Evolutionary conservation across 92 coral and sea anemone genomes (phyloP), one percentile per base, ranked within the genome.

Genomic region (Scolanthus callimorphus): DNA sequence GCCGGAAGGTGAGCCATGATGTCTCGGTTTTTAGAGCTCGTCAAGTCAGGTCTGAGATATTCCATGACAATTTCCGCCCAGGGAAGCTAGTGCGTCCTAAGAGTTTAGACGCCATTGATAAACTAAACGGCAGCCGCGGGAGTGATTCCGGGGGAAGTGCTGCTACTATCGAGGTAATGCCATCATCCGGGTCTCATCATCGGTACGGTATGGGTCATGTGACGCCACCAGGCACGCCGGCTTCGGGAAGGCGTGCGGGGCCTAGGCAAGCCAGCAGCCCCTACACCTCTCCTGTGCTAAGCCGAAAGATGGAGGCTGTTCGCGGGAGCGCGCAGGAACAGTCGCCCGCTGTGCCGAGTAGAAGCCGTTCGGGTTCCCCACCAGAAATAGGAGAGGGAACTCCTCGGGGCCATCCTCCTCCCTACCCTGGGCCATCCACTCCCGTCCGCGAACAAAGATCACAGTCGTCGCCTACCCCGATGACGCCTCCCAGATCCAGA

Each of bases 11-110:
- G 11, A 82, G 71, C 46, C 73, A 83, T 34, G 95, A 86, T 52
- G 79, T 86, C 6, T 86, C 95, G 6, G 95, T 90, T 1, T 86
- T 77, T 29, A 65, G 90, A 26, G 90, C 90, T 20, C 89, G 95
- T 3, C 90, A 86, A 61, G 86, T 68, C 12, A 82, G 86, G n/a
- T 86, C 95, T 29, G 95, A 83, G 39, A 60, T 83, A 12, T 82
- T 71, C 41, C 68, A 62, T 25, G 95, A 83, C 20, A 84, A 59
- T 24, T 79, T 84, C 45, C 60, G 64, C 39, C 75, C 85, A 4
- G 82, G 85, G 13, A 61, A 62, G 59, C 74, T 86, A 1, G 57
- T 46, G 26, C 78, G 95, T 12, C 95, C 95, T 2, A 76, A 83
- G 49, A 86, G 95, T 46, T 55, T 86, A 65, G 95, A 86, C 22